phyloP scores from a whole-genome alignment of 2,888 invertebrate species.

The Belgica antarctica region DNA sequence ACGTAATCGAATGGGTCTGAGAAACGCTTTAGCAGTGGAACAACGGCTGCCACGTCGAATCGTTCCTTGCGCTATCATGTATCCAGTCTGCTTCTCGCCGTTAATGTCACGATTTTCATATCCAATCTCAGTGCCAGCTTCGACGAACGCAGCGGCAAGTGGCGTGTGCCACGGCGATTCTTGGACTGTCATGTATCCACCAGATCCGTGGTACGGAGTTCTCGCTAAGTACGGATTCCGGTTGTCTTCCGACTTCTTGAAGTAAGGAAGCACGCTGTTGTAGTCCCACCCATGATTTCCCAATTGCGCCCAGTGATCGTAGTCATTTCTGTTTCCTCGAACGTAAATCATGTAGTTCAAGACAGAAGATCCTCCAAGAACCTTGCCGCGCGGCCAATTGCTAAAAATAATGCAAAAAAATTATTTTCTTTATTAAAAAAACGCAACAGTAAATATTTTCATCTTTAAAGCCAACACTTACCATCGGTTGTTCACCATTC shows the following conservation, averaged over 20 bases:
- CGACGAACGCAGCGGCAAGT: conserved; percentile 76
- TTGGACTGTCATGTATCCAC: conserved; percentile 75
- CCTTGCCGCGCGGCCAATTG: conserved; percentile 80
- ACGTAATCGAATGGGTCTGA: conserved; percentile 72
- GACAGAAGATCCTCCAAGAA: conserved; percentile 83
- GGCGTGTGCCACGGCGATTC: conserved; percentile 84
- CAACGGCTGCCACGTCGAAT: conserved; percentile 76
- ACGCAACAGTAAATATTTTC: not conserved
- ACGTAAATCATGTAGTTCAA: conserved; percentile 91
- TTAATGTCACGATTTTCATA: conserved; percentile 81
- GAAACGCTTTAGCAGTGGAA: conserved; percentile 83
- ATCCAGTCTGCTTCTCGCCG: conserved; percentile 74
- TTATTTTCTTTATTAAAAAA: not conserved
- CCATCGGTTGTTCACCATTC: conserved; percentile 78
- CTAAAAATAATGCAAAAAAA: too few species aligned
- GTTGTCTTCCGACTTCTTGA: conserved; percentile 86
- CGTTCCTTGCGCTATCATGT: conserved; percentile 80
- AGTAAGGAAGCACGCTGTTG: conserved; percentile 78
- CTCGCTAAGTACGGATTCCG: conserved; percentile 77
- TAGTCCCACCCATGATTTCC: conserved; percentile 91
- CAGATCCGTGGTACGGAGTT: conserved; percentile 67
- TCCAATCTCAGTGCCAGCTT: conserved; percentile 78
- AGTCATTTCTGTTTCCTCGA: conserved; percentile 78
- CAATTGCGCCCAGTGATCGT: conserved; percentile 80
- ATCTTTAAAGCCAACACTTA: too few species aligned